phyloP scores from a whole-genome alignment of 2,888 invertebrate species.

The Dastarcus helophoroides region DNA sequence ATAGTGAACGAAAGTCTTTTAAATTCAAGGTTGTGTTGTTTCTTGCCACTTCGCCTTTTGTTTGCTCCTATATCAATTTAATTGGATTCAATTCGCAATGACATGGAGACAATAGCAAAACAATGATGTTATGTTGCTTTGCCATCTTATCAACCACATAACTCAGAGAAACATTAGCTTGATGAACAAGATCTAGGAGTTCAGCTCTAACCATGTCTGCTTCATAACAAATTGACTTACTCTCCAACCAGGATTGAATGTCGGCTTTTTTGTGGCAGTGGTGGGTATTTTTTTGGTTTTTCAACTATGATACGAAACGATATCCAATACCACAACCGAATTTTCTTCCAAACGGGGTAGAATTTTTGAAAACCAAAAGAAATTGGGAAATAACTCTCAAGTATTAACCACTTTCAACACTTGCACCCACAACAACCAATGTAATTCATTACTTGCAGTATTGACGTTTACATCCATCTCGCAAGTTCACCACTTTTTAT shows the following conservation, averaged over 20 bases:
- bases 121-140: conserved; percentile 20
- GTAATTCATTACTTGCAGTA: no score
- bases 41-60: conserved; percentile 13
- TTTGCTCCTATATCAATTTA: conserved; percentile 20
- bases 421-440: no score
- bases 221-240: conserved; percentile 18
- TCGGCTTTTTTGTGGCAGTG: conserved; percentile 11
- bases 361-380: conserved; percentile 11
- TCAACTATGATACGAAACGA: conserved; percentile 14
- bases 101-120: conserved; percentile 26
- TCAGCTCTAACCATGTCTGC: conserved; percentile 17
- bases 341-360: conserved; percentile 9
- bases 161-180: conserved; percentile 15
- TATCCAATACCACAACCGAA: conserved; percentile 15
- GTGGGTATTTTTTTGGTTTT: conserved; percentile 13
- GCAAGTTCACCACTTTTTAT: no score
- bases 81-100: conserved; percentile 27
- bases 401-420: no score
- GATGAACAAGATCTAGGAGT: conserved; percentile 16
- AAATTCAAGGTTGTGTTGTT: conserved; percentile 16
- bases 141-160: conserved; percentile 25
- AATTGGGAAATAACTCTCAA: no score
- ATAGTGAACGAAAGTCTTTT: conserved; percentile 10
- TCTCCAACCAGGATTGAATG: conserved; percentile 17
- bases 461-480: no score